Conservation (phyloP, 1,140 invertebrate genomes). For the Lucilia sericata region DNA sequence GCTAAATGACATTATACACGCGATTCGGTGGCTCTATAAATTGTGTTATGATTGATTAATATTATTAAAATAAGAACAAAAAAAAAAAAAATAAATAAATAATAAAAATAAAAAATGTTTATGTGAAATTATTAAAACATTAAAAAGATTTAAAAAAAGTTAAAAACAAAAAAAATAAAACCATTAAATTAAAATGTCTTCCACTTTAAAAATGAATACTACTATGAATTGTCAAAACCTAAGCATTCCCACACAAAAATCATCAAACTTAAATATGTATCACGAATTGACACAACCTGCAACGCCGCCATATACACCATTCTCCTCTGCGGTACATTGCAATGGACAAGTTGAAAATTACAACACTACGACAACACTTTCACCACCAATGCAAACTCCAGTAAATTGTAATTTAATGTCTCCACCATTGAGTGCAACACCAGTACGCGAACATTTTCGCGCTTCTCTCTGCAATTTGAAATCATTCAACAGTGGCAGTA, state of each 20-base stretch:
- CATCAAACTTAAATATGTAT: slow-evolving; percentile 49
- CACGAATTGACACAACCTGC: slow-evolving; percentile 28
- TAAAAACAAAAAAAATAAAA: slow-evolving; percentile 45
- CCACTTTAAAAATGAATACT: slow-evolving; percentile 53
- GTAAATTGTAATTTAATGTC: slow-evolving; percentile 52
- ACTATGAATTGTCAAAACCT: slow-evolving; percentile 32
- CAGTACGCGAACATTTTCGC: slow-evolving; percentile 49
- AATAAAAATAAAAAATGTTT: slow-evolving; percentile 14
- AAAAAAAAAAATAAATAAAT: slow-evolving; percentile 12
- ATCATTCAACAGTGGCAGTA: slow-evolving; percentile 43
- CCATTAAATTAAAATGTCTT: slow-evolving; percentile 52
- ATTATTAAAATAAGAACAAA: neutral
- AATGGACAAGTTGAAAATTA: neutral
- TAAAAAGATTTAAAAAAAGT: slow-evolving; percentile 52
- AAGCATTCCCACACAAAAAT: slow-evolving; percentile 42
- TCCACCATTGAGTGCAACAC: slow-evolving; percentile 57
- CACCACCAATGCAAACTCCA: neutral
- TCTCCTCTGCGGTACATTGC: neutral
- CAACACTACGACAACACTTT: slow-evolving; percentile 46
- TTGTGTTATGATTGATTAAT: neutral
- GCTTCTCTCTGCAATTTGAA: slow-evolving; percentile 49
- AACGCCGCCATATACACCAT: slow-evolving; percentile 1
- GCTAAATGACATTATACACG: slow-evolving; percentile 45
- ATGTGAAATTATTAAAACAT: slow-evolving; percentile 25
- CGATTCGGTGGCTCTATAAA: neutral